Conservation (phyloP, 2,888 invertebrate species). For the Tinea semifulvella region DNA sequence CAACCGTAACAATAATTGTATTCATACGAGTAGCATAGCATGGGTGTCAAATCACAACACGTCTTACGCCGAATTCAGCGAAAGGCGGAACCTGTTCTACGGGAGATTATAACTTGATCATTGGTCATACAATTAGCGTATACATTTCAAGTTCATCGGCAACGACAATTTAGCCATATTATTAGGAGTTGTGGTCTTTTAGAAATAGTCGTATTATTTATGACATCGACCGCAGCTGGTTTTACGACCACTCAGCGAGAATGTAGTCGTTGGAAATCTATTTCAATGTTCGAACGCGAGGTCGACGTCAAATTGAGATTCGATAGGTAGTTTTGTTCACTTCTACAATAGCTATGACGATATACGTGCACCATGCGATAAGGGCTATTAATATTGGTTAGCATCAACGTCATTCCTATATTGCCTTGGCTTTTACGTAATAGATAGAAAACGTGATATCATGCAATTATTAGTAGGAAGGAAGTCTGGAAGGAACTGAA, state of each 20-base stretch:
- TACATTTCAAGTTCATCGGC: slow-evolving; percentile 53
- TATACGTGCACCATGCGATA: background rate
- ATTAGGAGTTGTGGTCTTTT: slow-evolving; percentile 26
- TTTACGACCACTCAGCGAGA: slow-evolving; percentile 21
- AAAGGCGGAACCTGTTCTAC: slow-evolving; percentile 7
- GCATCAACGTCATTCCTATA: too few relatives aligned
- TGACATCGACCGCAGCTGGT: slow-evolving; percentile 18
- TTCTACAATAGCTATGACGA: background rate
- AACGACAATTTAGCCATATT: slow-evolving; percentile 35
- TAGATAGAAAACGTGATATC: too few relatives aligned
- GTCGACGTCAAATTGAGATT: slow-evolving; percentile 1
- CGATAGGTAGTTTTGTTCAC: background rate
- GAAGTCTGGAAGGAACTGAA: too few relatives aligned
- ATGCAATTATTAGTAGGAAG: too few relatives aligned
- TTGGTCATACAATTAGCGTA: slow-evolving; percentile 27
- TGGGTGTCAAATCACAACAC: background rate
- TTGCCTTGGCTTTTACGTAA: too few relatives aligned
- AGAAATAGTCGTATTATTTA: slow-evolving; percentile 25
- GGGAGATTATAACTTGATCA: slow-evolving; percentile 1
- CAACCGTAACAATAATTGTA: too few relatives aligned
- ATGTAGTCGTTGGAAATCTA: slow-evolving; percentile 19
- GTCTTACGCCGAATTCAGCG: slow-evolving; percentile 4
- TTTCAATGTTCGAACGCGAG: slow-evolving; percentile 17
- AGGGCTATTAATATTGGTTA: background rate
- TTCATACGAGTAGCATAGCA: too few relatives aligned